Evolutionary conservation across 2,113 vertebrate genomes (phyloP).

Genomic region (Acanthisitta chloris): DNA sequence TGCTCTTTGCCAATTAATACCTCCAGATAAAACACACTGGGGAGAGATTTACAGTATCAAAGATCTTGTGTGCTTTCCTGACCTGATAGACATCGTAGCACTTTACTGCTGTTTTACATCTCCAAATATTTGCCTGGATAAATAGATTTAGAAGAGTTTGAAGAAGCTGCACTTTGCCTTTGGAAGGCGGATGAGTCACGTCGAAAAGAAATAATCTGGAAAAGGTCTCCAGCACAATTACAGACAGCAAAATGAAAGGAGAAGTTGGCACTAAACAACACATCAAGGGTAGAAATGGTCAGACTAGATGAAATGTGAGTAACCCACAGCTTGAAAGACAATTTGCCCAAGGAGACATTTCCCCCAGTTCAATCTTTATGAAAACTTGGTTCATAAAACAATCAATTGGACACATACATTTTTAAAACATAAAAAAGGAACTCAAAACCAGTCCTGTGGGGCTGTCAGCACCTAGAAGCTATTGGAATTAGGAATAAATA

Average conservation of each 20-base stretch:
- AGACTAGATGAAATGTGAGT: neutral
- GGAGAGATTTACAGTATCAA: neutral
- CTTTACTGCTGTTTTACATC: conserved; percentile 9
- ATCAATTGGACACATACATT: neutral
- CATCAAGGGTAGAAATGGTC: neutral
- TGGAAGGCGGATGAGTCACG: conserved; percentile 6
- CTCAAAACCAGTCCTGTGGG: neutral
- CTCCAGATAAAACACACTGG: neutral
- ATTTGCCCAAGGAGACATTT: neutral
- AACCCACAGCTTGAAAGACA: neutral
- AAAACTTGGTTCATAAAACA: neutral
- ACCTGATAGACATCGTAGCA: conserved; percentile 1
- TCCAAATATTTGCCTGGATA: conserved; percentile 65
- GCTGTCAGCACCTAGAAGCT: neutral
- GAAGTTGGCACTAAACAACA: neutral
- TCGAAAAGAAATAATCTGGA: neutral
- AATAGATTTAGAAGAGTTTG: conserved; percentile 41
- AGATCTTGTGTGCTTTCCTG: neutral
- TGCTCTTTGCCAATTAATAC: neutral
- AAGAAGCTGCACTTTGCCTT: conserved; percentile 10
- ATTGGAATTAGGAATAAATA: neutral
- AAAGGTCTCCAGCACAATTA: neutral
- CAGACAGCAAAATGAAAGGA: neutral
- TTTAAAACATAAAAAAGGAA: neutral
- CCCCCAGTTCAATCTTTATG: neutral